Evolutionary conservation across 2,113 vertebrate genomes (phyloP).

Genomic region (Willisornis vidua): DNA sequence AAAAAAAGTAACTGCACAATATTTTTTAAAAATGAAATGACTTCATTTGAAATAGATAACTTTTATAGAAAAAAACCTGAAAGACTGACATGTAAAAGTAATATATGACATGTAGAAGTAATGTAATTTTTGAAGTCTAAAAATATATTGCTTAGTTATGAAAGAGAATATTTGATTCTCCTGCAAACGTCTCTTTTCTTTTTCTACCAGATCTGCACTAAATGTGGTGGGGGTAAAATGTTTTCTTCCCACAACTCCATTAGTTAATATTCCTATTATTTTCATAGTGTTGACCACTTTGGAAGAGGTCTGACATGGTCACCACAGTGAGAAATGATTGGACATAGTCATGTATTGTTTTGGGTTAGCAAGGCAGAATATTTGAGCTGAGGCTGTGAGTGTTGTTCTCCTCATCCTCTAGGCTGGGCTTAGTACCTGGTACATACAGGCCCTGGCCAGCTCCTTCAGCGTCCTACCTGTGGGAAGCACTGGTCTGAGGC

Average conservation of each 20-base stretch:
- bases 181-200: background rate
- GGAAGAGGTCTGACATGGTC: background rate
- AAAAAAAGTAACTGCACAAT: background rate
- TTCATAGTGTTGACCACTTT: background rate
- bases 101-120: background rate
- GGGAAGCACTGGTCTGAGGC: background rate
- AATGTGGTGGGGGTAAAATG: background rate
- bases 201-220: background rate
- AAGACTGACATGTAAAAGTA: background rate
- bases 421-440: background rate
- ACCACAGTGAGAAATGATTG: background rate
- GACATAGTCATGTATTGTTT: background rate
- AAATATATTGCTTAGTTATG: constrained; percentile 23
- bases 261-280: background rate
- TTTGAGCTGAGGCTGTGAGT: background rate
- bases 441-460: background rate
- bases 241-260: background rate
- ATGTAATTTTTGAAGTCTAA: constrained; percentile 31
- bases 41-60: constrained; percentile 13
- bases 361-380: background rate
- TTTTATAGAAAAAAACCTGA: background rate
- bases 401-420: background rate
- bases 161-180: constrained; percentile 25
- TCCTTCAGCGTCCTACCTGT: background rate
- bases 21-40: background rate